Base-by-base conservation (phyloP, 2,797 vertebrate species). In the Petrocephalus sullivani region DNA sequence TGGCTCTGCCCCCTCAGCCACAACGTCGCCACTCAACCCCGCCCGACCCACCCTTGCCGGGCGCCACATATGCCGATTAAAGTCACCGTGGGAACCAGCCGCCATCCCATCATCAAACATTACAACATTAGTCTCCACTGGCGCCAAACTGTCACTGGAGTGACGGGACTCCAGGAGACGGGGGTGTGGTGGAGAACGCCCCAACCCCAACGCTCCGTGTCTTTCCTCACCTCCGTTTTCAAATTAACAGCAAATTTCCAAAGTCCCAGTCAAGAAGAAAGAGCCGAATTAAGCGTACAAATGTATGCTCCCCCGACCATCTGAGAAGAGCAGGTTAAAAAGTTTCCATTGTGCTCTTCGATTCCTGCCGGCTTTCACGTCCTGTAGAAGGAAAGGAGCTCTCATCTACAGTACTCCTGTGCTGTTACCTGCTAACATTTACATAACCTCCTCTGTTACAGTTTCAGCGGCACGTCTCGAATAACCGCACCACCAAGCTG, bases 21-120 rank as follows among this genome's bases (percentile, higher is more conserved):
- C 87, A 89, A 87, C 51, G 8, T 28, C 19, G 19, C 23, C 14
- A 90, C 91, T 91, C 88, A 91, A 89, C n/a, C 90, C 92, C 92
- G 92, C 91, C 92, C 92, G 94, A 94, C 92, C 93, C 92, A 91
- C 93, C 90, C 89, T 92, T 94, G 94, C 94, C 93, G 93, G 91
- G 93, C 94, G 93, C 92, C 94, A 94, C 94, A 95, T 95, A 94
- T 93, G 94, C 94, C 95, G 95, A 95, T 95, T 95, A 95, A 95
- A 92, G 93, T 94, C 94, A 94, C 95, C 90, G 92, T 91, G 90
- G 95, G 95, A 94, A 94, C 94, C 94, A 94, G 95, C 94, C 93
- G 93, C 93, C 94, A 94, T 93, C 93, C 94, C 93, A 93, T 91
- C 92, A 92, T 91, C 93, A 93, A 93, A 93, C 94, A 95, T 95